Evolutionary conservation across 2,113 vertebrate genomes (phyloP).

Genomic region (Oryzias curvinotus): DNA sequence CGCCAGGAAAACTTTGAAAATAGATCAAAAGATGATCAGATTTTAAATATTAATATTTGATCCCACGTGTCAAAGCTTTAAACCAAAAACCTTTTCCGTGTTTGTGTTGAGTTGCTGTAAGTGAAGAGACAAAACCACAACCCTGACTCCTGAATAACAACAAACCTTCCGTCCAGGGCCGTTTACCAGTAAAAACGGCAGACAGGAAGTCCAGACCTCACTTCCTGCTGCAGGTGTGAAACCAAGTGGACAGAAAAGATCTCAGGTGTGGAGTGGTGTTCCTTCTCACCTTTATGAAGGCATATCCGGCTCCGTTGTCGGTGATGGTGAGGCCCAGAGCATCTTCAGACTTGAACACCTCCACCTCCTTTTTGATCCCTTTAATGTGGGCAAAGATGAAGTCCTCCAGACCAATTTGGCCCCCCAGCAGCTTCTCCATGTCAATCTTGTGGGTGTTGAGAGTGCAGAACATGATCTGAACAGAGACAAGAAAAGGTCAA

Average conservation of each 20-base stretch:
- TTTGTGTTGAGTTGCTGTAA: no score
- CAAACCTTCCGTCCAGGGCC: no score
- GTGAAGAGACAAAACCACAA: no score
- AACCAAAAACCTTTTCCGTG: no score
- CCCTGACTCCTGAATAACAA: no score
- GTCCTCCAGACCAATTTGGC: constrained; percentile 93
- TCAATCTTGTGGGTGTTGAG: constrained; percentile 95
- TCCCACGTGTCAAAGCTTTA: no score
- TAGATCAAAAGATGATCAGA: no score
- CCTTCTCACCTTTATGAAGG: constrained; percentile 91
- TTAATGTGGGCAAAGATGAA: constrained; percentile 96
- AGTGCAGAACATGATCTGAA: constrained; percentile 95
- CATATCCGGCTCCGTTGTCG: constrained; percentile 89
- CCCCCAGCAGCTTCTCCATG: constrained; percentile 93
- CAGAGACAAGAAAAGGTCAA: constrained; percentile 6
- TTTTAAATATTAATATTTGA: no score
- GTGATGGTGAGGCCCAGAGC: constrained; percentile 94
- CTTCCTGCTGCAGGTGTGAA: background rate
- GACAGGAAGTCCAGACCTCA: background rate
- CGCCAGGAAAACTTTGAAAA: no score
- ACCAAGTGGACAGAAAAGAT: background rate
- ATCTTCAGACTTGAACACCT: constrained; percentile 86
- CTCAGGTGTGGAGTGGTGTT: background rate
- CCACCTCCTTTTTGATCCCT: constrained; percentile 91
- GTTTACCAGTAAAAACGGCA: no score